Conservation (phyloP, 2,888 invertebrate genomes). For the Hedya salicella region DNA sequence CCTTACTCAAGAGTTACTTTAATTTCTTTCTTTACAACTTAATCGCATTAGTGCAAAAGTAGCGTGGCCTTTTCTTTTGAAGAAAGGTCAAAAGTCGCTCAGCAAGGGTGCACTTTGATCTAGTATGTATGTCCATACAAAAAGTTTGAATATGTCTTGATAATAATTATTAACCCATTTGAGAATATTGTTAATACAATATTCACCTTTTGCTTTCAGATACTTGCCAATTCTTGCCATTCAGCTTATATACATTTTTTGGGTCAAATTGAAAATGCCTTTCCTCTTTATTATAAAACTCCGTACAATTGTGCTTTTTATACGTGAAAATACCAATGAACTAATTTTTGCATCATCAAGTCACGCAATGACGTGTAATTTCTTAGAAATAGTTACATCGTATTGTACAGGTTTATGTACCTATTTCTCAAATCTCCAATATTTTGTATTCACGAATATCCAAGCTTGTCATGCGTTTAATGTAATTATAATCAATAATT, state of each 20-base stretch:
- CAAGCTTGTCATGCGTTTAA: background rate
- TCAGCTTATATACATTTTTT: too few relatives aligned
- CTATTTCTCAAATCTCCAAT: background rate
- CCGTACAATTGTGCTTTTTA: background rate
- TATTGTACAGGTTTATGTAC: background rate
- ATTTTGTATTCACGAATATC: background rate
- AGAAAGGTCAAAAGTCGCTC: background rate
- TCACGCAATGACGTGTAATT: constrained; percentile 19
- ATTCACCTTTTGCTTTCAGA: too few relatives aligned
- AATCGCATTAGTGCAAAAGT: background rate
- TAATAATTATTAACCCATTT: too few relatives aligned
- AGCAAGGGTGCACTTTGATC: too few relatives aligned
- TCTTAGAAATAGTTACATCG: constrained; percentile 22
- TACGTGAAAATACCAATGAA: constrained; percentile 1
- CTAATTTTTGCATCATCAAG: constrained; percentile 21
- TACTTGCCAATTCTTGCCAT: too few relatives aligned
- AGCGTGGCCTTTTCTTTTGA: background rate
- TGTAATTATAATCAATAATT: background rate
- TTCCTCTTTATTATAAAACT: background rate
- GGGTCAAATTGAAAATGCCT: background rate
- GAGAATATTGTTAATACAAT: too few relatives aligned
- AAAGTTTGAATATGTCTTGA: too few relatives aligned
- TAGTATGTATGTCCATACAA: too few relatives aligned
- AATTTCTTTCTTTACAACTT: background rate
- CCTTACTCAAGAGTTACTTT: background rate